These are phyloP conservation scores for Tipula helvola DNA, from an alignment of 2,888 invertebrate species.

Conservation along the genomic window DNA sequence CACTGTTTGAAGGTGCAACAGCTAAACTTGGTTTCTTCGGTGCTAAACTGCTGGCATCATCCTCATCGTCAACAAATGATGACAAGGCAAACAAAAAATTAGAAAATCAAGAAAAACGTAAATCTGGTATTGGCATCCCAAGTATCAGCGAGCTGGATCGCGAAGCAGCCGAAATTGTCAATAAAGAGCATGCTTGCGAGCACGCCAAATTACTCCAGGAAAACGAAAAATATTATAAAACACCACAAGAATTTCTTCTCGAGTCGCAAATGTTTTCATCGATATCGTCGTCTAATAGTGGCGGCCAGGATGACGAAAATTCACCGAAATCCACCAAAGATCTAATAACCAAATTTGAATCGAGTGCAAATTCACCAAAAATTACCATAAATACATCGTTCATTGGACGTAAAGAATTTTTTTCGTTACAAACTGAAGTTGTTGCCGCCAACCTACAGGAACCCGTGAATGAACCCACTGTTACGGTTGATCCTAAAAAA, in stretches of 20 bases:
- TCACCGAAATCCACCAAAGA: slow-evolving; percentile 36
- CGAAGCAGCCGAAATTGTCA: slow-evolving; percentile 56
- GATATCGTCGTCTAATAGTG: background rate
- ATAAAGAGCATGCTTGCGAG: slow-evolving; percentile 18
- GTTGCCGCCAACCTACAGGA: background rate
- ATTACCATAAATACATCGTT: slow-evolving; percentile 16
- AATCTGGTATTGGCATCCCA: slow-evolving; percentile 47
- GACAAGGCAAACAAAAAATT: slow-evolving; percentile 16
- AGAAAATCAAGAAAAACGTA: slow-evolving; percentile 37
- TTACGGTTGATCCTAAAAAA: background rate
- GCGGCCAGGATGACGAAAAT: slow-evolving; percentile 14
- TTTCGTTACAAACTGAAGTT: background rate
- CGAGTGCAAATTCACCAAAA: slow-evolving; percentile 12
- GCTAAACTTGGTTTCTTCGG: slow-evolving; percentile 17
- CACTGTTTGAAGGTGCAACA: slow-evolving; percentile 33
- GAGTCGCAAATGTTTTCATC: slow-evolving; percentile 13
- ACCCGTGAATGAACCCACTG: background rate
- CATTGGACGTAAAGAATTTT: slow-evolving; percentile 15
- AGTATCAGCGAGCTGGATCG: slow-evolving; percentile 70
- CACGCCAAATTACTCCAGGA: slow-evolving; percentile 21
- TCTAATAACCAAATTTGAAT: slow-evolving; percentile 48
- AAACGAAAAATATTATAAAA: slow-evolving; percentile 25
- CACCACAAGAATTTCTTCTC: slow-evolving; percentile 16
- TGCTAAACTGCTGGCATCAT: slow-evolving; percentile 11
- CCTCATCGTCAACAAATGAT: slow-evolving; percentile 18